Base-by-base conservation (phyloP, 1,140 invertebrate species). In the Lepidurus arcticus region DNA sequence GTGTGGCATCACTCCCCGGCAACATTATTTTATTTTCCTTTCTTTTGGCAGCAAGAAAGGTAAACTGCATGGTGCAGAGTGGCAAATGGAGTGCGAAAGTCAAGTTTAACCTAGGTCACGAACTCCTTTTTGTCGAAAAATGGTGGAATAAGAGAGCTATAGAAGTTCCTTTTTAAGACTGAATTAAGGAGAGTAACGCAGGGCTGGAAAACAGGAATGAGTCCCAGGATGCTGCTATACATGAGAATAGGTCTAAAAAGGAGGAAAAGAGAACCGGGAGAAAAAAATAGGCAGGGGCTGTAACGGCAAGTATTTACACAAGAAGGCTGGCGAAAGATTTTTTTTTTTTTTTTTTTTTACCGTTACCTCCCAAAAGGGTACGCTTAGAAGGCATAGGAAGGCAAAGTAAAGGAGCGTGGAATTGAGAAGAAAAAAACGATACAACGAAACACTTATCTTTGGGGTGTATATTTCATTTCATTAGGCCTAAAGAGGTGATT, bases 91-190 rank as follows among this genome's bases (percentile, higher is more conserved):
- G 21, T 16, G 53, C 13, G 53, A 65, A 65, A 13, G 7, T 65
- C 53, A 65, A 65, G 21, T 13, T 65, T 65, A 65, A 65, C 53
- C 9, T 65, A 11, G 53, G 53, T 65, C 53, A 65, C 53, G 53
- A 21, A 65, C 53, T 65, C 21, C 13, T 65, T 65, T 65, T 16
- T 65, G 13, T 7, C 13, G 53, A 21, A 65, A 65, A 65, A n/a
- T 7, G 6, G 5, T 65, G n/a, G 21, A 65, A 9, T 65, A 65
- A 65, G 53, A 65, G 53, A 65, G 53, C 53, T 65, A 13, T 65
- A 65, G 13, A 13, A 65, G 13, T 0, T 7, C 53, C 53, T 65
- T 65, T 65, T 65, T 65, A 65, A 65, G 53, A n/a, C 53, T 21
- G 21, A 65, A 65, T 65, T 65, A 65, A 65, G 53, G 16, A 65